A percentile compares a stretch with the other conserved stretches of the same genome.
These are phyloP conservation scores for Cladopsammia gracilis DNA, from an alignment of 64 coral and sea anemone genomes.

Conservation along the genomic window DNA sequence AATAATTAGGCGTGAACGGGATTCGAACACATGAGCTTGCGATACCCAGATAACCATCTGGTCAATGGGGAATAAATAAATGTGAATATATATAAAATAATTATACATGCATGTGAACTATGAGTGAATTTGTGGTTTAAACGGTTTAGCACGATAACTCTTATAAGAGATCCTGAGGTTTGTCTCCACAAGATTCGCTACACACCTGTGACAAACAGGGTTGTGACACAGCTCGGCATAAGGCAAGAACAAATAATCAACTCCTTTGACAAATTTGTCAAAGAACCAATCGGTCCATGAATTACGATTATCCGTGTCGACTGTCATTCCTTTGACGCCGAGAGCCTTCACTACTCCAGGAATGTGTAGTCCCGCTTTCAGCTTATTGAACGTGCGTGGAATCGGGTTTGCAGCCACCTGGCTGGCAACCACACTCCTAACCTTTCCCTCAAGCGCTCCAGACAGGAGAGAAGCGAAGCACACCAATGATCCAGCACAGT, in stretches of 20 bases:
- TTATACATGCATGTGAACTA: too few relatives aligned
- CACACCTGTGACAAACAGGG: slow-evolving; percentile 69
- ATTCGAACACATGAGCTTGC: too few relatives aligned
- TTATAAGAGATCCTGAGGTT: too few relatives aligned
- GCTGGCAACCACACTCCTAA: slow-evolving; percentile 51
- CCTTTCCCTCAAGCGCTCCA: slow-evolving; percentile 52
- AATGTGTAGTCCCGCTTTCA: slow-evolving; percentile 39
- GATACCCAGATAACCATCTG: too few relatives aligned
- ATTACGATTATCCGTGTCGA: slow-evolving; percentile 41
- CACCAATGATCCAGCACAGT: slow-evolving; percentile 60
- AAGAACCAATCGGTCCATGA: slow-evolving; percentile 25
- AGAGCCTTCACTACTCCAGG: slow-evolving; percentile 16
- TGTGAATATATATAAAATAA: too few relatives aligned
- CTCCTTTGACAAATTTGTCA: slow-evolving; percentile 13
- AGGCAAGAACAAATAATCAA: slow-evolving; percentile 6
- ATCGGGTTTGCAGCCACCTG: slow-evolving; percentile 57
- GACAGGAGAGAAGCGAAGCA: slow-evolving; percentile 49
- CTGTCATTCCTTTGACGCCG: slow-evolving; percentile 51
- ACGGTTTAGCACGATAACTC: too few relatives aligned
- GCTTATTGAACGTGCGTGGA: slow-evolving; percentile 2
- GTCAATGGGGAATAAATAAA: too few relatives aligned
- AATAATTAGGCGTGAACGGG: too few relatives aligned
- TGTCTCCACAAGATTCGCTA: neutral
- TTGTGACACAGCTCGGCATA: slow-evolving; percentile 41
- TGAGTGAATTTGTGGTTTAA: too few relatives aligned